Evolutionary conservation across 1,140 invertebrate genomes (phyloP), one percentile per base, ranked within the genome.

Genomic region (Heliconius hermathena): DNA sequence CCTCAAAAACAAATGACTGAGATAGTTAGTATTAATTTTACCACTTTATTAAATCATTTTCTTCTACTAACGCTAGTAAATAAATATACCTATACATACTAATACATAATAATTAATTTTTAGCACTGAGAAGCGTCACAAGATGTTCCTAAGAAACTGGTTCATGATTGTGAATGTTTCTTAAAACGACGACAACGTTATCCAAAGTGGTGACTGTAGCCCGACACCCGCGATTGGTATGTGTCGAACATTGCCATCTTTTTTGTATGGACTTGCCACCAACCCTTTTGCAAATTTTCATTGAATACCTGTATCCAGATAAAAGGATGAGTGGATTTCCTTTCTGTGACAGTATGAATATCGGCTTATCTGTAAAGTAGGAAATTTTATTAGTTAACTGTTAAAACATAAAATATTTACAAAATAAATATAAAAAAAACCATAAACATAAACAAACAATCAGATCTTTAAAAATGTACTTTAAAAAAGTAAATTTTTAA

Each of bases 161-260:
- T 73, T 60, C 78, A 73, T 90, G 89, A 57, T 79, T 89, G 71
- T 90, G 89, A 5, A 78, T 29, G 13, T 81, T 78, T 41, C 76
- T 85, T 5, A 83, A 46, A 20, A 26, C 82, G 4, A 85, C 49
- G 11, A 91, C 83, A 0, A 72, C 49, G 54, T 88, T 80, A 20
- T 83, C 83, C 3, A 88, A n/a, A 2, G 87, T 90, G 49, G 81
- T 82, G 1, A 90, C 41, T 11, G 73, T 76, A 0, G 84, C 88
- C 0, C 70, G 80, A 41, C 89, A 91, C 0, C 85, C 83, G 9
- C 82, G 78, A 70, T 83, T 81, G 3, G 73, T 81, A 52, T 90
- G 87, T 0, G 88, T 88, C 6, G 89, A 88, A 29, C 90, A 91
- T 38, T 79, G 79, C 87, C 88, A 91, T 18, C 85, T 71, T 49